These are phyloP conservation scores for Cladopsammia gracilis DNA, from an alignment of 64 coral and sea anemone genomes.

Conservation along the genomic window DNA sequence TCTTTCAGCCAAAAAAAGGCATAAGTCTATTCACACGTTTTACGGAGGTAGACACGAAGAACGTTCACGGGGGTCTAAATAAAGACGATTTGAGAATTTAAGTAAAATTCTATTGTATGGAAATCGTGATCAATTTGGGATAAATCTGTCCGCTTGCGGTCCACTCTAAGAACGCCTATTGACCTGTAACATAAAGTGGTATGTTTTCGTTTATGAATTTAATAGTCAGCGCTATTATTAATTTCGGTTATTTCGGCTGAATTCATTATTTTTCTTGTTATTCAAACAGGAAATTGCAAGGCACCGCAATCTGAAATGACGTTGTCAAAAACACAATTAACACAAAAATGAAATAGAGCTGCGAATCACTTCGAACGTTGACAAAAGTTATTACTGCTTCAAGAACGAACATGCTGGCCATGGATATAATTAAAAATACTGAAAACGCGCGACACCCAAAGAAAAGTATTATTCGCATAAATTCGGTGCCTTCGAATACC, in stretches of 20 bases:
- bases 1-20: not conserved
- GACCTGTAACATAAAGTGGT: not conserved
- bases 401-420: too few relatives aligned
- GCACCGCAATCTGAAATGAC: not conserved
- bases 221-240: not conserved
- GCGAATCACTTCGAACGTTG: not conserved
- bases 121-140: not conserved
- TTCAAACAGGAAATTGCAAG: constrained; percentile 47
- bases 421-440: too few relatives aligned
- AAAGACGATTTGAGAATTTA: not conserved
- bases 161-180: too few relatives aligned
- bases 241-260: not conserved
- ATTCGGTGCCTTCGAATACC: too few relatives aligned
- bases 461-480: too few relatives aligned
- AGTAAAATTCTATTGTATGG: not conserved
- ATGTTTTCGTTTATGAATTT: not conserved
- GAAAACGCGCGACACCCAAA: not conserved
- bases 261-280: constrained; percentile 1
- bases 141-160: not conserved
- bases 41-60: not conserved
- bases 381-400: too few relatives aligned
- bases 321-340: constrained; percentile 16
- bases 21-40: not conserved
- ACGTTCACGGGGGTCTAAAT: not conserved
- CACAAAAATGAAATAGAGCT: not conserved